Base-by-base conservation (phyloP, 2,888 invertebrate species). In the Caenorhabditis sulstoni region DNA sequence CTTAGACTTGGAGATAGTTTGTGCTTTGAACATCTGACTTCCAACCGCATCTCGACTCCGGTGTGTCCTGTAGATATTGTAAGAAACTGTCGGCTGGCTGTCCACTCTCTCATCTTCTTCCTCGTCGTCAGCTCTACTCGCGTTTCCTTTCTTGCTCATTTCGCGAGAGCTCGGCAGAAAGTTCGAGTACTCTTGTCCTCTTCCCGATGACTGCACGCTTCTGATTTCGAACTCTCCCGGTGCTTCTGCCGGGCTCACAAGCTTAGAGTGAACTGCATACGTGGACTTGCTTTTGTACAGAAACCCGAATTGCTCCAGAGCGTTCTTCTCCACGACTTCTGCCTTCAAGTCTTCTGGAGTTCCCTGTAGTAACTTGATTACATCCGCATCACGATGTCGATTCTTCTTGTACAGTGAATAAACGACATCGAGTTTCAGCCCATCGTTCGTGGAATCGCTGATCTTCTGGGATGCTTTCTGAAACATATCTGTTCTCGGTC, bases 321-420 rank as follows among this genome's bases (percentile, higher is more conserved):
- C 47, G 29, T 71, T 71, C 41, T 35, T 71, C 57, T 71, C 62
- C 7, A 71, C 50, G 1, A 62, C 57, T 64, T 71, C 71, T 20
- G 71, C 62, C 2, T 64, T 53, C 16, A 71, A 16, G 11, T 47
- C 16, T 37, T 71, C 71, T 11, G 71, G 62, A 41, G 57, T 35
- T 1, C 39, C 18, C 4, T 16, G 23, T 1, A 71, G 20, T 39
- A 71, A 62, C 1, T 18, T 39, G 0, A 49, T 18, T 2, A 12
- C 29, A 37, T 71, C 49, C 23, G 71, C 62, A 3, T 39, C 45
- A 12, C 16, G 12, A 57, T 62, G 62, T 12, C 71, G 39, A 4
- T 71, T 62, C n/a, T 64, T 71, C 49, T 71, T 71, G 16, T 71
- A 47, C 22, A 71, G 9, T 16, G 71, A 71, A n/a, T 71, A 71